Evolutionary conservation across 2,888 invertebrate species (phyloP).

Genomic region (Nomada fucata): DNA sequence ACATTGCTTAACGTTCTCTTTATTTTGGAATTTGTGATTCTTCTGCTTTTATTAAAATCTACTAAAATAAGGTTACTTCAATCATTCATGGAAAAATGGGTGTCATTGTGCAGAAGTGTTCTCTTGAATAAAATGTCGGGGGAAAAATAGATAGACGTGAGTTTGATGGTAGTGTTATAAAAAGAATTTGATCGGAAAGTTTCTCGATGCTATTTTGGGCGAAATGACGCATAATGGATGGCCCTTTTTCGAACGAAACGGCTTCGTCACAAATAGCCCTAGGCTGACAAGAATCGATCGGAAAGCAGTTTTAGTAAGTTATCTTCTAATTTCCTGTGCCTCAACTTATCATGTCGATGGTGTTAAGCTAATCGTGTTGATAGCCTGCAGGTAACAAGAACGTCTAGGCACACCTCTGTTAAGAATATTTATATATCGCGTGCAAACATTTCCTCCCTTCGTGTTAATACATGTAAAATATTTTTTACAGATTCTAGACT

Average conservation of each 20-base stretch:
- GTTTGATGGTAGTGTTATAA: background rate
- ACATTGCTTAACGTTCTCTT: no score
- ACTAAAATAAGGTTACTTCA: no score
- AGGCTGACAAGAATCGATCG: conserved; percentile 64
- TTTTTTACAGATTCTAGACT: no score
- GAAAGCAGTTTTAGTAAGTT: conserved; percentile 65
- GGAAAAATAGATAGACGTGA: background rate
- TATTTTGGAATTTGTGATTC: no score
- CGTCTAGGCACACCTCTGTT: background rate
- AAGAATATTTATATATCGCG: background rate
- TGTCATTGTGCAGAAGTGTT: background rate
- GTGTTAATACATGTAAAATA: background rate
- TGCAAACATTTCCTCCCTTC: background rate
- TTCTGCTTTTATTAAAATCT: no score
- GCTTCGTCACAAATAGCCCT: conserved; percentile 59
- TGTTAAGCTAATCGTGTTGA: conserved; percentile 49
- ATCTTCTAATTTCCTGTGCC: conserved; percentile 65
- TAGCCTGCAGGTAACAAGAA: conserved; percentile 46
- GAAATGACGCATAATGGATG: conserved; percentile 44
- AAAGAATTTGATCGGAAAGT: conserved; percentile 4
- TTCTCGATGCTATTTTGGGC: conserved; percentile 22
- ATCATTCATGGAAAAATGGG: no score
- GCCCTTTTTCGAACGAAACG: conserved; percentile 54
- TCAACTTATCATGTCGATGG: conserved; percentile 57
- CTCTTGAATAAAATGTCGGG: background rate